Conservation (phyloP, 2,888 invertebrate species). For the Cosmopolites sordidus region DNA sequence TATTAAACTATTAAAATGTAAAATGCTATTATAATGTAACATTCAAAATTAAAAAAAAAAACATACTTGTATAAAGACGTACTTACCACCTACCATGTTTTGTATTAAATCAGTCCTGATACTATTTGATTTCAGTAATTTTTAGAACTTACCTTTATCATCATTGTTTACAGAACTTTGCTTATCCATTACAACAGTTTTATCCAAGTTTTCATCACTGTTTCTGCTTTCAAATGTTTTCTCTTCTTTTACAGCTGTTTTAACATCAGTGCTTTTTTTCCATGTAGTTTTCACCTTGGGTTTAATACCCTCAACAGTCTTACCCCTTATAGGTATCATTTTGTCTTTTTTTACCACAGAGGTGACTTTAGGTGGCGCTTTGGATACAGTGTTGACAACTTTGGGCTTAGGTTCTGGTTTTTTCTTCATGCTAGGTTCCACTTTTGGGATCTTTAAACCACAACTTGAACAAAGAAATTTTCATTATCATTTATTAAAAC, state of each 20-base stretch:
- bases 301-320: conserved; percentile 17
- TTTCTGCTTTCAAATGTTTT: conserved; percentile 4
- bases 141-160: background rate
- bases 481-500: background rate
- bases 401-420: conserved; percentile 24
- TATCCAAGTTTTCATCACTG: background rate
- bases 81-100: too few species aligned
- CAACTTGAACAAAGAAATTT: background rate
- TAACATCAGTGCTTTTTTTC: conserved; percentile 23
- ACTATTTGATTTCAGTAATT: too few species aligned
- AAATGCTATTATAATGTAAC: too few species aligned
- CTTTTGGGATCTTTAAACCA: conserved; percentile 7
- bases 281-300: conserved; percentile 7
- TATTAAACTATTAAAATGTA: too few species aligned
- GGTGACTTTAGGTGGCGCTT: conserved; percentile 3
- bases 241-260: conserved; percentile 18
- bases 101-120: too few species aligned
- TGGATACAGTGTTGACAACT: conserved; percentile 5
- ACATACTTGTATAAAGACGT: too few species aligned
- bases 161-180: background rate
- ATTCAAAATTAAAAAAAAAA: too few species aligned
- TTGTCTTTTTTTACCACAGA: conserved; percentile 15
- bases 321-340: conserved; percentile 3
- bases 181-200: background rate
- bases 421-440: conserved; percentile 15